These are phyloP conservation scores for Orgyia antiqua DNA, from an alignment of 2,888 invertebrate genomes.

Conservation along the genomic window DNA sequence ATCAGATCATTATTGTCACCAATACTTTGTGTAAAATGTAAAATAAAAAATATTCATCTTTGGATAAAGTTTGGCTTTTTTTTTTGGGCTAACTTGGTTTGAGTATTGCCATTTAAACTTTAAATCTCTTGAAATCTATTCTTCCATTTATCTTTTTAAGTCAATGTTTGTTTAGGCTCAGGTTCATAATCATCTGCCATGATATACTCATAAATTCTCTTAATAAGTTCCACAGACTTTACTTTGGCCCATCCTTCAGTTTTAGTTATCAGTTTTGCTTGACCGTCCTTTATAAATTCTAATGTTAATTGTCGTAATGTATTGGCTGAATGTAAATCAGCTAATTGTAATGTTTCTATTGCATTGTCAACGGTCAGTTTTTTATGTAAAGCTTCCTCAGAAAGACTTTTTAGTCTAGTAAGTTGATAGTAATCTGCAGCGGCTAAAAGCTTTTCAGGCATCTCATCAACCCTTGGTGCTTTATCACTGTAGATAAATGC, in stretches of 20 bases:
- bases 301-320: constrained; percentile 52
- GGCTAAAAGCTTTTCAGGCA: constrained; percentile 61
- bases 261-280: constrained; percentile 60
- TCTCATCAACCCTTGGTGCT: constrained; percentile 61
- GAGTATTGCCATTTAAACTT: no score
- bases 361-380: constrained; percentile 67
- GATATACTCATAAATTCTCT: constrained; percentile 64
- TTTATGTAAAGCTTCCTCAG: constrained; percentile 65
- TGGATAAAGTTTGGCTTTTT: no score
- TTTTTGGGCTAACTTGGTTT: no score
- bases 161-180: constrained; percentile 23
- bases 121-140: no score
- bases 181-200: constrained; percentile 58
- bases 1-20: no score
- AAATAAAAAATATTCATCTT: no score
- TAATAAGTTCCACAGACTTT: constrained; percentile 61
- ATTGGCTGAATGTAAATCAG: constrained; percentile 62
- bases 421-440: constrained; percentile 69
- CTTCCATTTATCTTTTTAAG: no score
- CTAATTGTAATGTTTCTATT: constrained; percentile 60
- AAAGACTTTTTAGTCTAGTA: constrained; percentile 55
- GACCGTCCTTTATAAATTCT: constrained; percentile 68
- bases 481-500: constrained; percentile 67
- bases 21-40: no score
- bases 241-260: constrained; percentile 64